Base-by-base conservation (phyloP, 2,888 invertebrate species). In the Drosophila seclusa region DNA sequence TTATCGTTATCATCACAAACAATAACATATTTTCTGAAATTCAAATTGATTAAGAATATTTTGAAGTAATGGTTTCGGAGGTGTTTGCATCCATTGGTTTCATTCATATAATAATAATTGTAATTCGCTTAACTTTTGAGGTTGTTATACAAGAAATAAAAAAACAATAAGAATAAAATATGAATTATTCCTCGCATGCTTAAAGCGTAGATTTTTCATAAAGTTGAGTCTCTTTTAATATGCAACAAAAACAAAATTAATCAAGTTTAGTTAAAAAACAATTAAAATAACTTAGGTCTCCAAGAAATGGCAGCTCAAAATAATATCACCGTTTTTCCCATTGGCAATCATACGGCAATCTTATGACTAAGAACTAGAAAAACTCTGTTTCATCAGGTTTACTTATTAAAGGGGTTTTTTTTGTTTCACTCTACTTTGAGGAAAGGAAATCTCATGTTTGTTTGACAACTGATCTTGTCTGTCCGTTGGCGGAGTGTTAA, bases 401-500 rank as follows among this genome's bases (percentile, higher is more conserved):
- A 7, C 18, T 45, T 53, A n/a, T 13, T 50, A 2, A 11, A 18
- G n/a, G 32, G 24, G 4, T 16, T 45, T 21, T 21, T 4, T 27
- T 18, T 27, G 18, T 13, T 40, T 2, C 50, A 24, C 8, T 8
- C 32, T 18, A 8, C 4, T 29, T n/a, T 24, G 18, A 8, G 8
- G 18, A 53, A 60, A 49, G 32, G n/a, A 64, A 62, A 71, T 73
- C 62, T 73, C 68, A 74, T 61, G 58, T 63, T 67, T 73, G 58
- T 73, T 73, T 68, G 61, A 40, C 29, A 42, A 32, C 58, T 62
- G 42, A 27, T 36, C 31, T 21, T 40, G 27, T 32, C 50, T 27
- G 48, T 29, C n/a, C 36, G 27, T n/a, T 24, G 40, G 2, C 34
- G 29, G 29, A 8, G 58, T 38, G 42, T 59, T 62, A 78, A 79